phyloP scores from a whole-genome alignment of 1,140 invertebrate genomes.

The Cryptotermes secundus region DNA sequence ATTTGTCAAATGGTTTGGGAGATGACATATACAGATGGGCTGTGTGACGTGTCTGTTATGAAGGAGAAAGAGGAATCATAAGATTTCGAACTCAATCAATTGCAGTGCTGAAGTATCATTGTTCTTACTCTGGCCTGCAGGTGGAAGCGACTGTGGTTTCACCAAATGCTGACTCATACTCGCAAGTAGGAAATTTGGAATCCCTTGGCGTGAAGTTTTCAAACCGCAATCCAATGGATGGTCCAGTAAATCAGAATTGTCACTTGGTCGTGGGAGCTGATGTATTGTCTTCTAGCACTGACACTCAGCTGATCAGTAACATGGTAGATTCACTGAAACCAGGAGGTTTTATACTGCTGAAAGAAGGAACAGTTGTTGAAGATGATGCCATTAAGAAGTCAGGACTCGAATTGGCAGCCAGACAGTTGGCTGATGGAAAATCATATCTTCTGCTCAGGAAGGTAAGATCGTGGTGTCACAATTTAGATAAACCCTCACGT shows the following conservation, averaged over 20 bases:
- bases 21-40: no score
- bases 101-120: not conserved
- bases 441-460: constrained; percentile 33
- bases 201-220: constrained; percentile 56
- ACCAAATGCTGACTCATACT: constrained; percentile 48
- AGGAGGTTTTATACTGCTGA: constrained; percentile 74
- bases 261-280: constrained; percentile 66
- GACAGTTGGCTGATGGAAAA: constrained; percentile 25
- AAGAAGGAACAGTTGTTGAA: constrained; percentile 64
- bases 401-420: constrained; percentile 43
- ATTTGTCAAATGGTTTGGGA: no score
- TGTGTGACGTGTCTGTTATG: no score
- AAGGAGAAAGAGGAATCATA: no score
- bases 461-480: constrained; percentile 20
- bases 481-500: not conserved
- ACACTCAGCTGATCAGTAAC: constrained; percentile 50
- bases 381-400: constrained; percentile 45
- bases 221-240: constrained; percentile 54
- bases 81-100: no score
- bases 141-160: constrained; percentile 47
- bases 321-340: constrained; percentile 62
- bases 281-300: constrained; percentile 53
- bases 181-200: constrained; percentile 48
- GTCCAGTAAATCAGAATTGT: constrained; percentile 60
- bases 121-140: constrained; percentile 35